These are phyloP conservation scores for Callorhinus ursinus DNA, from an alignment of 2,113 vertebrate species.

Conservation along the genomic window DNA sequence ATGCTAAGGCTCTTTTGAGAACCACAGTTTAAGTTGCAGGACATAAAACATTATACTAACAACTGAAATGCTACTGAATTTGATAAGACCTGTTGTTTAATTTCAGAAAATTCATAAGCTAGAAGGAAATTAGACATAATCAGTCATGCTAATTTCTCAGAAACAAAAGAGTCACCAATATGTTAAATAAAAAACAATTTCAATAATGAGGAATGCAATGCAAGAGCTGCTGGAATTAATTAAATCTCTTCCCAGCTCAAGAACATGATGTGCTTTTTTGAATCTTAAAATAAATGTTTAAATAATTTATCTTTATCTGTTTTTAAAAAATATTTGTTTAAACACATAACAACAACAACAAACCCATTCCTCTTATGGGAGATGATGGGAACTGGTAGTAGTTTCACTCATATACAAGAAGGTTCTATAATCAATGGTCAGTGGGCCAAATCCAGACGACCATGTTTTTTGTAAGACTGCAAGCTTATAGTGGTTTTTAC, in stretches of 20 bases:
- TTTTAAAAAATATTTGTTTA: background rate
- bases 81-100: background rate
- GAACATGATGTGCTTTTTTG: background rate
- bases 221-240: background rate
- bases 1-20: background rate
- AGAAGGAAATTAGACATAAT: background rate
- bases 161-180: background rate
- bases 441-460: background rate
- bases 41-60: background rate
- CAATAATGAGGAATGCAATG: background rate
- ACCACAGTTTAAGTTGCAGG: background rate
- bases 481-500: background rate
- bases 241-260: background rate
- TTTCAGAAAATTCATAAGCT: background rate
- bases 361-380: background rate
- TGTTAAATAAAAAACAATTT: background rate
- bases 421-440: background rate
- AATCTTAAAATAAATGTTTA: background rate
- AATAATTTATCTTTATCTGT: background rate
- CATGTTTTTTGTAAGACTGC: background rate
- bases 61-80: background rate
- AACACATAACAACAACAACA: background rate
- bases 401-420: background rate
- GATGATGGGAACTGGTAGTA: accelerated
- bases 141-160: background rate